Evolutionary conservation across 2,113 vertebrate genomes (phyloP), one percentile per base, ranked within the genome.

Genomic region (Oreochromis aureus): DNA sequence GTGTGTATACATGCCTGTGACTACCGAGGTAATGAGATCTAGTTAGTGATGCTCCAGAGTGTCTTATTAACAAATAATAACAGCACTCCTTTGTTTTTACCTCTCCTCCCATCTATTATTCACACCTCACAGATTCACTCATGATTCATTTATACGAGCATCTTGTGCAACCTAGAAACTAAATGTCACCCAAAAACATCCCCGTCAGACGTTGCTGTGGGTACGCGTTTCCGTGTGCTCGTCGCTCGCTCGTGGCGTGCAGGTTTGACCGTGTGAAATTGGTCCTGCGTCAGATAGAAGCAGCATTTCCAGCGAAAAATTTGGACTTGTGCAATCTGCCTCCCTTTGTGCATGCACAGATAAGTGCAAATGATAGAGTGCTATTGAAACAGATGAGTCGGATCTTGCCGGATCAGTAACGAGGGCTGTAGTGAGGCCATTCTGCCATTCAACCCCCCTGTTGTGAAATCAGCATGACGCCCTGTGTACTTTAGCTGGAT

Each of bases 51-150:
- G 95, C 95, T 95, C 95, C 93, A 91, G 89, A 93, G 94, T 95
- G 91, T 96, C 96, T 96, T 96, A 97, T 96, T 96, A 96, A 96
- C 96, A 96, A 96, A 96, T 96, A 96, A 97, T 96, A 96, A 95
- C 94, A 95, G 91, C 90, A 73, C 88, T 94, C 93, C 94, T 96
- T 96, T 96, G 94, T 96, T 96, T 96, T 92, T 95, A 95, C 93
- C 95, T 95, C 94, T 92, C 91, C 92, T 92, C 93, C 92, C 94
- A 96, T 97, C 92, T 94, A 96, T 97, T 95, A 96, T 97, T 96
- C 94, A 96, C 94, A 94, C 92, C 95, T 96, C 96, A 95, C 96
- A 96, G 96, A 96, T 96, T 96, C 93, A 91, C 95, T 95, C 95
- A 96, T 97, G 90, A 96, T 95, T 97, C 94, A 96, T 97, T 96